phyloP scores from a whole-genome alignment of 1,140 invertebrate species.

The Wasmannia auropunctata region DNA sequence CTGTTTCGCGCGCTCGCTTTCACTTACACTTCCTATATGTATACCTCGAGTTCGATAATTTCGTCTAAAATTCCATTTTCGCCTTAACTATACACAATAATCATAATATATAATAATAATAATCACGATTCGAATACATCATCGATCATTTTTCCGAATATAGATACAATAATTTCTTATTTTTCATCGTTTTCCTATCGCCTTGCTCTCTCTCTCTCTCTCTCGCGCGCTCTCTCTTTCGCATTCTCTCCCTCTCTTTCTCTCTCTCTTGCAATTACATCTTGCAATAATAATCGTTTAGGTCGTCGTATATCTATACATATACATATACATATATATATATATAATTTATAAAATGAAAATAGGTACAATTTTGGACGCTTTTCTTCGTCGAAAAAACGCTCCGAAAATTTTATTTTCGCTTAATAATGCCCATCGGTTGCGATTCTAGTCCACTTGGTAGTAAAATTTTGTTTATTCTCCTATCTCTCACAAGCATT shows the following conservation, averaged over 20 bases:
- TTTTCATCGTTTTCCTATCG: slow-evolving; percentile 63
- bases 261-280: slow-evolving; percentile 79
- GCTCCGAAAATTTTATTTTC: slow-evolving; percentile 83
- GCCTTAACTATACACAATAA: slow-evolving; percentile 84
- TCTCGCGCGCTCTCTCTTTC: slow-evolving; percentile 66
- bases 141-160: slow-evolving; percentile 84
- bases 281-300: slow-evolving; percentile 83
- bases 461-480: slow-evolving; percentile 85
- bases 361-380: slow-evolving; percentile 86
- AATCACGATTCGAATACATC: slow-evolving; percentile 85
- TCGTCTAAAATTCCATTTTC: slow-evolving; percentile 82
- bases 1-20: slow-evolving; percentile 30
- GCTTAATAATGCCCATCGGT: slow-evolving; percentile 85
- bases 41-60: slow-evolving; percentile 79
- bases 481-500: slow-evolving; percentile 62
- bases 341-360: slow-evolving; percentile 86
- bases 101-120: slow-evolving; percentile 76
- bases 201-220: slow-evolving; percentile 36
- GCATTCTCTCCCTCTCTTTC: slow-evolving; percentile 50
- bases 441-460: slow-evolving; percentile 86
- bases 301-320: slow-evolving; percentile 84
- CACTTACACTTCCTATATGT: slow-evolving; percentile 65
- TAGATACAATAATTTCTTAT: slow-evolving; percentile 84
- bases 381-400: slow-evolving; percentile 84
- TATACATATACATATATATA: slow-evolving; percentile 80